Evolutionary conservation across 2,797 vertebrate genomes (phyloP).

Genomic region (Danio aesculapii): DNA sequence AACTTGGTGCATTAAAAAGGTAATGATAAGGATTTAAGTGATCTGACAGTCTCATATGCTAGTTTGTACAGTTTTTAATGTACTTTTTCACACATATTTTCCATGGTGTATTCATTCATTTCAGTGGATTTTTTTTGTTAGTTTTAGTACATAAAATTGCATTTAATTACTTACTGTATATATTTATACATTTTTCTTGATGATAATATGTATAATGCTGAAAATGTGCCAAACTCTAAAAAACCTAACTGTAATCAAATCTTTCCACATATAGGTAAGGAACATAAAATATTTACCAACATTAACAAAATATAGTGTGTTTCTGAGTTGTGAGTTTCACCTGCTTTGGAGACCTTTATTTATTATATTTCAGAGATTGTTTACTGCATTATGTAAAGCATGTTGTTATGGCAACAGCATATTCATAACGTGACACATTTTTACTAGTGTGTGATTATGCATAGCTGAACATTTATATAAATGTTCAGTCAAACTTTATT

Average conservation of each 20-base stretch:
- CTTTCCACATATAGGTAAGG: background rate
- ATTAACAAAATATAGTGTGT: background rate
- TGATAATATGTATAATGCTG: background rate
- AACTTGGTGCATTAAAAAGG: constrained; percentile 77
- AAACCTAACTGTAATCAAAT: background rate
- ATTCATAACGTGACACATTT: background rate
- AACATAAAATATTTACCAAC: background rate
- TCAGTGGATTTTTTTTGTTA: background rate
- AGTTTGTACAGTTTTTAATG: background rate
- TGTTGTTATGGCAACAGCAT: background rate
- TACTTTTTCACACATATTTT: too few species aligned
- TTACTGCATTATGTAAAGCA: background rate
- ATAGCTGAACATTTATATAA: too few species aligned
- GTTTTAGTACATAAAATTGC: background rate
- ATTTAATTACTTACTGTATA: background rate
- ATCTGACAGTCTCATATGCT: constrained; percentile 77
- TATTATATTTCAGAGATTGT: background rate
- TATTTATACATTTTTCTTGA: background rate
- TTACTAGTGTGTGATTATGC: background rate
- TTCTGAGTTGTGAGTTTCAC: background rate
- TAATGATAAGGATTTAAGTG: constrained; percentile 83
- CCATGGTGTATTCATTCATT: background rate
- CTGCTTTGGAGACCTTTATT: background rate
- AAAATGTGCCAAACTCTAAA: background rate
- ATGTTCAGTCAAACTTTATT: too few species aligned